These are phyloP conservation scores for Siniperca scherzeri DNA, from an alignment of 2,797 vertebrate genomes.

Conservation along the genomic window DNA sequence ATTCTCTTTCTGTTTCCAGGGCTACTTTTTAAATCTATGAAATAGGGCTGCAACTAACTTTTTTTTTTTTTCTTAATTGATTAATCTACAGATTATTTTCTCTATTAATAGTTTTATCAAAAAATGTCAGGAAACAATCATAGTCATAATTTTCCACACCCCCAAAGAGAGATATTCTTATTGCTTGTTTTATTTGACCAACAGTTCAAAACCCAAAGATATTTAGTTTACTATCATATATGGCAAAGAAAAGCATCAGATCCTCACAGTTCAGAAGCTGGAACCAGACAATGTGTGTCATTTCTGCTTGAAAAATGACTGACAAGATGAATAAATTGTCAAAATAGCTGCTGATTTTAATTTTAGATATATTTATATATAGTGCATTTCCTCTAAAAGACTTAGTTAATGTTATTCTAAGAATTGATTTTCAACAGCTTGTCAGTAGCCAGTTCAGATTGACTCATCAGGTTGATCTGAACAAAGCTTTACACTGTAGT, in stretches of 20 bases:
- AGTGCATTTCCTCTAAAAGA: neutral
- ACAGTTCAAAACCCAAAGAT: neutral
- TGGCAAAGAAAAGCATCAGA: neutral
- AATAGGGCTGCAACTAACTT: neutral
- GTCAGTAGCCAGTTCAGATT: neutral
- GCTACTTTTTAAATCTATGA: neutral
- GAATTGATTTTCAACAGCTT: conserved; percentile 17
- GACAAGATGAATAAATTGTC: too few relatives aligned
- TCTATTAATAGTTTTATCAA: too few relatives aligned
- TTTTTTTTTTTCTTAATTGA: neutral
- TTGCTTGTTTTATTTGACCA: neutral
- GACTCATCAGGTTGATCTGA: neutral
- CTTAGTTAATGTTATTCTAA: conserved; percentile 4
- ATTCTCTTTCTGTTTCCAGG: neutral
- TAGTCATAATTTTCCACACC: neutral
- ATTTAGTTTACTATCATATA: neutral
- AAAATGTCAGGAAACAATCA: neutral
- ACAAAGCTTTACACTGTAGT: neutral
- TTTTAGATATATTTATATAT: too few relatives aligned
- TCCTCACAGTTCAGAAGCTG: neutral
- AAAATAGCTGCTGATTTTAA: neutral
- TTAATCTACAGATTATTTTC: neutral
- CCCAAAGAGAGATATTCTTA: neutral
- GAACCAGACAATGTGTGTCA: neutral
- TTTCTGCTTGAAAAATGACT: neutral